Conservation (phyloP, 2,113 vertebrate genomes). For the Hypomesus transpacificus region DNA sequence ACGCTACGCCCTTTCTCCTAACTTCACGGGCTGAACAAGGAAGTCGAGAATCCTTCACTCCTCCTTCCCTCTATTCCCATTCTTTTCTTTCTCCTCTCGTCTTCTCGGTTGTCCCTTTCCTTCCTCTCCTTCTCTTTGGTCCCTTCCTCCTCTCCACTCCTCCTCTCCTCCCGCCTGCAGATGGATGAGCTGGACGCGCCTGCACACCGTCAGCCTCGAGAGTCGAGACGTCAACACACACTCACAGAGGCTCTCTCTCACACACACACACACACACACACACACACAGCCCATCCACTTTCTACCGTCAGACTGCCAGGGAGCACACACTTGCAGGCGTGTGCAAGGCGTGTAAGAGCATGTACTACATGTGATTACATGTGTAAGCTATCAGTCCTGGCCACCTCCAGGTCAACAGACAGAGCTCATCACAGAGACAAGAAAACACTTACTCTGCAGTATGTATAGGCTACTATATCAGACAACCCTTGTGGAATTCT, state of each 20-base stretch:
- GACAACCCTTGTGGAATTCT: too few species aligned
- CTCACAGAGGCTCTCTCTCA: neutral
- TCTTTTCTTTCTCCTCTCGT: neutral
- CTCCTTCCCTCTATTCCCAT: neutral
- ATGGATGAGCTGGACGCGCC: conserved; percentile 35
- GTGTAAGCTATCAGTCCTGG: neutral
- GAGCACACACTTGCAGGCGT: conserved; percentile 1
- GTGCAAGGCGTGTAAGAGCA: neutral
- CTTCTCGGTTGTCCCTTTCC: neutral
- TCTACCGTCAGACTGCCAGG: neutral
- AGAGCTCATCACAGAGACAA: neutral
- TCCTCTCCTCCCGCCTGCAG: neutral
- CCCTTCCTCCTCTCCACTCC: conserved; percentile 1
- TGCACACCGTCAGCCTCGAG: conserved; percentile 26
- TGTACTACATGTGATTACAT: conserved; percentile 5
- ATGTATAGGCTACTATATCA: neutral
- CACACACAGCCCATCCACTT: neutral
- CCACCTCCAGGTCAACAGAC: neutral
- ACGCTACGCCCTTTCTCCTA: neutral
- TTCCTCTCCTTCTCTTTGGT: neutral
- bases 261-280: neutral
- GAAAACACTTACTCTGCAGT: neutral
- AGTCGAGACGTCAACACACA: neutral
- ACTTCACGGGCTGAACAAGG: too few species aligned
- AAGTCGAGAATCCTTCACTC: neutral